Conservation (phyloP, 2,888 invertebrate genomes). For the Sycophila texana region DNA sequence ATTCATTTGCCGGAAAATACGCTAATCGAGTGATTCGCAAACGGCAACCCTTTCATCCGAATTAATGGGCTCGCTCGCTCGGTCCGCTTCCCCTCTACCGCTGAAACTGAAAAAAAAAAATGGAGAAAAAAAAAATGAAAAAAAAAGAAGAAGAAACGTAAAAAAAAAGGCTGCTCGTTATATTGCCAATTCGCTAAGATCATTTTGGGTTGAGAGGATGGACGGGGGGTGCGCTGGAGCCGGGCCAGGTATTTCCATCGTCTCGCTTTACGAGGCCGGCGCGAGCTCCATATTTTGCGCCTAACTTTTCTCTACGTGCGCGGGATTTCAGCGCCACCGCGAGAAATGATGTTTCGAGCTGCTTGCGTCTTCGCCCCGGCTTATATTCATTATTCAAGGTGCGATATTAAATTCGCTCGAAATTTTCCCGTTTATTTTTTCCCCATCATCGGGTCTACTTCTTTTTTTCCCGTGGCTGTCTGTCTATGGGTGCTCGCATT, state of each 20-base stretch:
- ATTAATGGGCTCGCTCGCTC: slow-evolving; percentile 31
- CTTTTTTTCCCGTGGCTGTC: neutral
- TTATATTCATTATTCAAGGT: slow-evolving; percentile 41
- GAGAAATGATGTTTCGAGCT: slow-evolving; percentile 46
- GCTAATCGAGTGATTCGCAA: slow-evolving; percentile 58
- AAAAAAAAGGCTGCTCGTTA: slow-evolving; percentile 51
- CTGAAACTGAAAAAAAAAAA: neutral
- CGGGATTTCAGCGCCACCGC: slow-evolving; percentile 34
- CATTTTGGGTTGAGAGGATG: slow-evolving; percentile 40
- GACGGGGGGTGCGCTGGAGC: slow-evolving; percentile 48
- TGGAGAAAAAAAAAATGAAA: slow-evolving; percentile 9
- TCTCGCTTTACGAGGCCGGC: slow-evolving; percentile 26
- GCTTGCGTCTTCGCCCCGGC: neutral
- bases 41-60: slow-evolving; percentile 19
- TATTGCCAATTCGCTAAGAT: slow-evolving; percentile 59
- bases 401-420: slow-evolving; percentile 44
- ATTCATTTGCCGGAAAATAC: slow-evolving; percentile 60
- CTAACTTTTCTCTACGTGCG: slow-evolving; percentile 47
- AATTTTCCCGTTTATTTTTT: neutral
- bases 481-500: too few relatives aligned
- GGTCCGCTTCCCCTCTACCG: slow-evolving; percentile 8
- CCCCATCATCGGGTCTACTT: neutral
- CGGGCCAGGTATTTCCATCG: slow-evolving; percentile 57
- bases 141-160: neutral
- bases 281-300: slow-evolving; percentile 48